Evolutionary conservation across 2,113 vertebrate species (phyloP), one percentile per base, ranked within the genome.

Genomic region (Triplophysa tibetana): DNA sequence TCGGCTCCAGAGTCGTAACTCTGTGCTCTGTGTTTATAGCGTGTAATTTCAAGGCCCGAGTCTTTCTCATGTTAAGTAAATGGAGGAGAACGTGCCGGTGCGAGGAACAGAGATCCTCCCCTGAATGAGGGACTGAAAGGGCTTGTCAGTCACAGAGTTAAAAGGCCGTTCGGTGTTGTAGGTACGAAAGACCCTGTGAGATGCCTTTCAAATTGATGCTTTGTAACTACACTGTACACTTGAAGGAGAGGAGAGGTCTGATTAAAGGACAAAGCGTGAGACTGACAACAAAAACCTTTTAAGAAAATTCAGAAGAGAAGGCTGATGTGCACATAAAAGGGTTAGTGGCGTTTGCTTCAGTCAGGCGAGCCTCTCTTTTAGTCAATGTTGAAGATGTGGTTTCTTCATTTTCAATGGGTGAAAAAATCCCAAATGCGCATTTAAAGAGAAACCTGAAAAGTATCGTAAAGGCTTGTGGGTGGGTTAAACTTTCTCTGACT

Each of bases 31-130:
- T 88, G 88, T 89, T 92, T 91, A 84, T 75, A 50, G 81, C 41
- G 0, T 83, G 64, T 92, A 92, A 93, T 93, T 92, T 89, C 76
- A 89, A 61, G 81, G 66, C 81, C 77, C 72, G 85, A 79, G 84
- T 89, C 65, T 75, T 85, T 78, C 70, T 77, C 70, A 21, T 2
- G 19, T 65, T 81, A 84, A 86, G 77, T 79, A 86, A 38, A 70
- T 9, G 10, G 76, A 84, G 89, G 56, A 88, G 88, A 86, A 88
- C 70, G 41, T 80, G 79, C 6, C 65, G 12, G 64, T 85, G 67
- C 54, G 3, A 67, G 54, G 50, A 64, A 75, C 64, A 65, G 78
- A 87, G 64, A 81, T 86, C 70, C 79, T 76, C 83, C 70, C 45
- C 45, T 43, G 21, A 52, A 73, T 61, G 43, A 52, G n/a, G 45